phyloP scores from a whole-genome alignment of 2,797 vertebrate genomes.

The Luscinia megarhynchos region DNA sequence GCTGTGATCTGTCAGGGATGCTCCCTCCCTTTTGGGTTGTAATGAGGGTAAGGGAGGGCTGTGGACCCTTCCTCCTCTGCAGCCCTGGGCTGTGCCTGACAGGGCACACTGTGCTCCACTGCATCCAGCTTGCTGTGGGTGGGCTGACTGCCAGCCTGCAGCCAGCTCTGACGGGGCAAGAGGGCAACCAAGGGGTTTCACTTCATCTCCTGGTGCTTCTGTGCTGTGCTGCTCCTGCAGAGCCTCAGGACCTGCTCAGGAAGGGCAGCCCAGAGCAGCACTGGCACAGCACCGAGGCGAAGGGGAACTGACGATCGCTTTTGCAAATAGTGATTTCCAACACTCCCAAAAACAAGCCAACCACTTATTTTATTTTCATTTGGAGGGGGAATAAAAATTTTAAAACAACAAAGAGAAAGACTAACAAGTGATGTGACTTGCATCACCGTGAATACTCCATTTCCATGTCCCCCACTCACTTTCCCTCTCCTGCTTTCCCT shows the following conservation, averaged over 20 bases:
- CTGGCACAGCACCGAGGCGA: not conserved
- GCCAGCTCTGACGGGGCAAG: not conserved
- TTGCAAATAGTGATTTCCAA: not conserved
- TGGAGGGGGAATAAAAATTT: not conserved
- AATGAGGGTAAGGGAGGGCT: not conserved
- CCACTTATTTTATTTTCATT: not conserved
- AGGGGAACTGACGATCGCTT: not conserved
- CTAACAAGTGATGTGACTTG: not conserved
- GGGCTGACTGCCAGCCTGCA: not conserved
- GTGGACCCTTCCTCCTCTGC: not conserved
- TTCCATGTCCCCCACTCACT: not conserved
- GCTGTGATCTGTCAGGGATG: not conserved
- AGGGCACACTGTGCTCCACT: accelerated
- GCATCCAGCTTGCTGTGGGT: not conserved
- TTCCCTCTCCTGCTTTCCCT: not conserved
- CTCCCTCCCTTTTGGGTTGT: not conserved
- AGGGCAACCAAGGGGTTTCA: not conserved
- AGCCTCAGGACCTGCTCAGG: not conserved
- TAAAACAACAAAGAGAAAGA: not conserved
- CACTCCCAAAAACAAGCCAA: not conserved
- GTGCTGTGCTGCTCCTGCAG: accelerated
- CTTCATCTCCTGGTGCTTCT: not conserved
- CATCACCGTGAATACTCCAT: not conserved
- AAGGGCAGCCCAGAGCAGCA: accelerated
- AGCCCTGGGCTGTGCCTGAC: not conserved